phyloP scores from a whole-genome alignment of 2,113 vertebrate species.

The Rhinoderma darwinii region DNA sequence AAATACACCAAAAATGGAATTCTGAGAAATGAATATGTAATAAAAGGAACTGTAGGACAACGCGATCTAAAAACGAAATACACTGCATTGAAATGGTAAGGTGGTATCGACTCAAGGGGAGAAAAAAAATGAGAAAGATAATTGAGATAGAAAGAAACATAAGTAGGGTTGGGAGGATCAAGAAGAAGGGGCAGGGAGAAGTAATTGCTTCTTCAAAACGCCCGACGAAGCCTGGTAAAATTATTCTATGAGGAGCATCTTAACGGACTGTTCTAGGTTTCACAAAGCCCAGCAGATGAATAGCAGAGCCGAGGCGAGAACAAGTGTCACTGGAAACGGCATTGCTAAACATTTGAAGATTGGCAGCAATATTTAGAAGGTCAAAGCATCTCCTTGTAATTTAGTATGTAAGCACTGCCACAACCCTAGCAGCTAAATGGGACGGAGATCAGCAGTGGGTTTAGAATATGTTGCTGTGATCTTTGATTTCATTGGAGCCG shows the following conservation, averaged over 20 bases:
- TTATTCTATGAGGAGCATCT: neutral
- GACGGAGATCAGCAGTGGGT: neutral
- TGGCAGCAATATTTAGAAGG: constrained; percentile 20
- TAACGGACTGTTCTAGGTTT: neutral
- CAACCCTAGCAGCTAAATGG: neutral
- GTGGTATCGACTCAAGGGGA: neutral
- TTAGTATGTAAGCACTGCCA: constrained; percentile 7
- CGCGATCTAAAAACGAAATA: neutral
- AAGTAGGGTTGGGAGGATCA: neutral
- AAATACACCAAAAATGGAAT: neutral
- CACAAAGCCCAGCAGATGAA: neutral
- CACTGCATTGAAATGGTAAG: neutral
- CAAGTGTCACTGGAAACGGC: constrained; percentile 20
- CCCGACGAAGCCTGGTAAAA: neutral
- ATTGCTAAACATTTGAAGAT: neutral
- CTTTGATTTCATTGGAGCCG: neutral
- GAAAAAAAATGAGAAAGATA: neutral
- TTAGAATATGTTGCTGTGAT: neutral
- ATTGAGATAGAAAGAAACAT: neutral
- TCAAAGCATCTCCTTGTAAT: constrained; percentile 17
- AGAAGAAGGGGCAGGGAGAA: neutral
- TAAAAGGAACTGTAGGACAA: neutral
- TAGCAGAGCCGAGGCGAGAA: neutral
- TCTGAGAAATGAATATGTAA: neutral
- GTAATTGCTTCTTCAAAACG: constrained; percentile 23